phyloP scores from a whole-genome alignment of 2,797 vertebrate genomes.

The Carapus acus region DNA sequence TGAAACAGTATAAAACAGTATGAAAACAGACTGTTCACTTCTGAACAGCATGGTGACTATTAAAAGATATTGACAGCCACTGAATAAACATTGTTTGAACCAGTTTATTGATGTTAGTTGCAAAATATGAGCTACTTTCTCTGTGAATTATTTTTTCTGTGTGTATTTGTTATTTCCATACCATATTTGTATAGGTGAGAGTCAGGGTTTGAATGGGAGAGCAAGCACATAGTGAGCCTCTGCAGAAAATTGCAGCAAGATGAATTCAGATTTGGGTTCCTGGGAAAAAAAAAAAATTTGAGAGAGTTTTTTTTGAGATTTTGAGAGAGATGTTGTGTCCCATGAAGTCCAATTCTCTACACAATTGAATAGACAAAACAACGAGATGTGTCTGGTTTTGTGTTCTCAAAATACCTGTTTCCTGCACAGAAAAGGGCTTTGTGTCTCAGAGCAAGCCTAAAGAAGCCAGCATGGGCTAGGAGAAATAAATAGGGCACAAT shows the following conservation, averaged over 20 bases:
- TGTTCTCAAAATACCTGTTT: conserved; percentile 74
- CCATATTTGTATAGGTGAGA: conserved; percentile 65
- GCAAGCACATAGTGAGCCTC: conserved; percentile 78
- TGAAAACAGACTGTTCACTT: no score
- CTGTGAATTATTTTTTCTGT: conserved; percentile 2
- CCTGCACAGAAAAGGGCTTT: conserved; percentile 83
- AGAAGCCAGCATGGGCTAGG: conserved; percentile 86
- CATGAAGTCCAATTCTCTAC: background rate
- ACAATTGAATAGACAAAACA: conserved; percentile 24
- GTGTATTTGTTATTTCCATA: conserved; percentile 44
- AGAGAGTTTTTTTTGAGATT: no score
- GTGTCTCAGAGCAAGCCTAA: conserved; percentile 79
- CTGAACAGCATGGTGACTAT: no score
- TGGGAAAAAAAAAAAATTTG: conserved; percentile 52
- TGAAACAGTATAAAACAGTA: no score
- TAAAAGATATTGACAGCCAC: no score
- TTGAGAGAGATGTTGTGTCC: no score
- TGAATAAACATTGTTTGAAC: no score
- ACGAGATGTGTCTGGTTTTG: background rate
- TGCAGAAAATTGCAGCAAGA: conserved; percentile 84
- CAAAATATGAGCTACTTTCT: no score
- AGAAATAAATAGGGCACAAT: conserved; percentile 29
- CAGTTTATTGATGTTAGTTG: no score
- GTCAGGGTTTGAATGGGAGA: conserved; percentile 65
- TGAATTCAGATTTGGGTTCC: conserved; percentile 80